Percentiles rank a stretch among this genome's conserved stretches.
Evolutionary conservation across 2,797 vertebrate species (phyloP).

Genomic region (Merluccius polli): DNA sequence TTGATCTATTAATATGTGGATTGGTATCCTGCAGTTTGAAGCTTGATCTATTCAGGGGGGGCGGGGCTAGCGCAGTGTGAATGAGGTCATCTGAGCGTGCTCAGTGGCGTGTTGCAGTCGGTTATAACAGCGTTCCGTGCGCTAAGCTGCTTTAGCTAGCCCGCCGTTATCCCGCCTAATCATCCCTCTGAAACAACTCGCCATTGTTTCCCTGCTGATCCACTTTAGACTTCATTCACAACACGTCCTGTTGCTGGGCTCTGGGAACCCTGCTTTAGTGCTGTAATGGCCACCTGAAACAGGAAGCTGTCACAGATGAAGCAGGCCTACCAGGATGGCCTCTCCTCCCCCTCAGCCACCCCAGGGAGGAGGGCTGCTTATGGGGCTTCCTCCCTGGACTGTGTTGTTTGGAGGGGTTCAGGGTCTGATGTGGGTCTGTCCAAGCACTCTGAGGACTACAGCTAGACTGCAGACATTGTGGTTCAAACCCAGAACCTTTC

Average conservation of each 20-base stretch:
- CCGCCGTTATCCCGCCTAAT: conserved; percentile 75
- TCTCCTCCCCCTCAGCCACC: background rate
- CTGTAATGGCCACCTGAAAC: background rate
- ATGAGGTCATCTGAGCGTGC: conserved; percentile 44
- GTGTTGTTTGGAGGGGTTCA: no score
- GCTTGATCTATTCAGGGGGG: background rate
- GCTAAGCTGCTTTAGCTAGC: conserved; percentile 74
- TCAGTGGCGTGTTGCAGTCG: conserved; percentile 66
- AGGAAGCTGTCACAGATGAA: background rate
- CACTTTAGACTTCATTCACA: conserved; percentile 33
- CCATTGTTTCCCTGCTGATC: conserved; percentile 72
- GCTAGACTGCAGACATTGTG: no score
- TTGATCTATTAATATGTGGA: background rate
- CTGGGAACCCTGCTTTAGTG: background rate
- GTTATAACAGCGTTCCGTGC: conserved; percentile 66
- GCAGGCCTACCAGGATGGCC: background rate
- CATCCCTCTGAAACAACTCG: conserved; percentile 72
- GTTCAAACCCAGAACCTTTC: no score
- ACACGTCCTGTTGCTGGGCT: background rate
- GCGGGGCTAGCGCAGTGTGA: conserved; percentile 33
- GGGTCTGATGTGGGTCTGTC: no score
- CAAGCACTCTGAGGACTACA: no score
- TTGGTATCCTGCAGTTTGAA: background rate
- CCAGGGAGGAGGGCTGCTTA: background rate
- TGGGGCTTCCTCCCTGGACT: background rate